phyloP scores from a whole-genome alignment of 2,797 vertebrate species.

The Ceryle rudis region DNA sequence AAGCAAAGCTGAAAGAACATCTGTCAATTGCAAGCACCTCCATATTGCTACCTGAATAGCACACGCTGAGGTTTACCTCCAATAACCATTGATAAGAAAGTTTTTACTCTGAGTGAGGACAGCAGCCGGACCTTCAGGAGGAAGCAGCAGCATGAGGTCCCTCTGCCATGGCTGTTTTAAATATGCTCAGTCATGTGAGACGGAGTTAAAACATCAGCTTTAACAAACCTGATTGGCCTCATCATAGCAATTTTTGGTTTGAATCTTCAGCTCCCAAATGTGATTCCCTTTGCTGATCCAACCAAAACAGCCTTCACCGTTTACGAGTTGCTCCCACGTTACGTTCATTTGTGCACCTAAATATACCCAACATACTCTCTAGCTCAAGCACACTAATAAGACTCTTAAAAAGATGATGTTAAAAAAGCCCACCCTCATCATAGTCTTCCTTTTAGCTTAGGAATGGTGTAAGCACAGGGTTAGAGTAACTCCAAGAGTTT shows the following conservation, averaged over 20 bases:
- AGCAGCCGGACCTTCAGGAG: neutral
- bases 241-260: neutral
- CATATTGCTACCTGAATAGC: neutral
- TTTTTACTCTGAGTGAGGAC: neutral
- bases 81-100: neutral
- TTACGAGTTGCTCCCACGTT: neutral
- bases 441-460: neutral
- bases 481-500: neutral
- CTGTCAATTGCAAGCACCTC: neutral
- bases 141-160: neutral
- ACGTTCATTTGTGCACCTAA: neutral
- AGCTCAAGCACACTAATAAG: neutral
- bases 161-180: neutral
- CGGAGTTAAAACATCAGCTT: neutral
- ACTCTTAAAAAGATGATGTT: neutral
- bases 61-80: neutral
- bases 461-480: neutral
- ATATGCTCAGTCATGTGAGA: neutral
- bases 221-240: neutral
- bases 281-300: neutral
- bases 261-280: neutral
- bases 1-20: neutral
- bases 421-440: neutral
- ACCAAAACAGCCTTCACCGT: neutral
- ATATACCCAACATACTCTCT: neutral